Base-by-base conservation (phyloP, 2,888 invertebrate species). In the Drosophila silvestris region DNA sequence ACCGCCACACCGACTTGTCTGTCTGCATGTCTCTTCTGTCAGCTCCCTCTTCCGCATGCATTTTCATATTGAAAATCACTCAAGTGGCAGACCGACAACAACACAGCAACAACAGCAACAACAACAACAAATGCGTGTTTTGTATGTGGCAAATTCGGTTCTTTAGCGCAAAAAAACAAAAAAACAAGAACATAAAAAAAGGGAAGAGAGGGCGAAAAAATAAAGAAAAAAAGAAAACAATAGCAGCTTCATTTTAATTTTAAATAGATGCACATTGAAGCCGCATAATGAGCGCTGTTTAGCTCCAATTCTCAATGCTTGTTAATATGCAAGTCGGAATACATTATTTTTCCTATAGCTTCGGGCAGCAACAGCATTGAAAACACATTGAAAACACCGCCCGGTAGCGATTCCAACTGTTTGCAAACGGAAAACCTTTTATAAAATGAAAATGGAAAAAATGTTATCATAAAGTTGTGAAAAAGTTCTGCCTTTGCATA, bases 51-150 rank as follows among this genome's bases (percentile, higher is more conserved):
- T 57, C 71, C 76, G 72, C 70, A 77, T 86, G 84, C 88, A 87
- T 87, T 85, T 85, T 88, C 88, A 88, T 85, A 85, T 85, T 85
- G 88, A 85, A 85, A 85, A 88, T 85, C 88, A 88, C 80, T 85
- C 83, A 85, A 85, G 88, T 88, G 85, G 85, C 85, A 85, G 83
- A 87, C 81, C 83, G 70, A 70, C 72, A 75, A 69, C 79, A 75
- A 63, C 67, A 57, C 71, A 74, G 63, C 78, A 71, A 62, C 61
- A 52, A 63, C 67, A 70, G 54, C 71, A 74, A 63, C 67, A 70
- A 57, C 71, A 74, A 65, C 78, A 71, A 62, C 61, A 52, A 28
- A 10, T 39, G 26, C 54, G 65, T 61, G 56, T 70, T 63, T 57
- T 69, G 51, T 67, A 56, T 76, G 62, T 70, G 75, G 82, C 79